A percentile compares a stretch with the other conserved stretches of the same genome.
Evolutionary conservation across 2,797 vertebrate species (phyloP).

Genomic region (Antrozous pallidus): DNA sequence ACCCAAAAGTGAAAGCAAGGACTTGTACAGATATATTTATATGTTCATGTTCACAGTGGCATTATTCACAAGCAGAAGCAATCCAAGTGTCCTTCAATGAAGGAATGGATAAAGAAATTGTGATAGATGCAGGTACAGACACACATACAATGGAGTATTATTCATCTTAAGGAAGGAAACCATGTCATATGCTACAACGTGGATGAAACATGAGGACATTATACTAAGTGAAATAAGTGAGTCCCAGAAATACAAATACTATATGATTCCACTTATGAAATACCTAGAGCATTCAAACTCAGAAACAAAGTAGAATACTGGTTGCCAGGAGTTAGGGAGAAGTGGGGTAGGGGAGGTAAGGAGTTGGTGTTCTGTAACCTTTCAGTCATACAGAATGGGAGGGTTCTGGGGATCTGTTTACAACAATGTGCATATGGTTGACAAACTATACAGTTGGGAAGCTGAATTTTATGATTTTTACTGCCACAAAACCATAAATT

Average conservation of each 20-base stretch:
- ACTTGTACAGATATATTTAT: background rate
- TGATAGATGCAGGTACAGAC: background rate
- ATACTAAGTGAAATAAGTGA: background rate
- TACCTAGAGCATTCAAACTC: background rate
- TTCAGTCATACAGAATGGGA: background rate
- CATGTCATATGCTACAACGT: background rate
- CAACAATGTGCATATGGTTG: background rate
- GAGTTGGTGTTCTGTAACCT: background rate
- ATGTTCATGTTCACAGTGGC: background rate
- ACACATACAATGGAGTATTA: background rate
- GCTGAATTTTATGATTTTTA: background rate
- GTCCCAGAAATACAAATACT: background rate
- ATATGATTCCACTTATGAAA: background rate
- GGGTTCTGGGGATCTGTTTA: background rate
- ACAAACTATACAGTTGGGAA: background rate
- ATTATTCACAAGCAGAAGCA: background rate
- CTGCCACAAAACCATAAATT: background rate
- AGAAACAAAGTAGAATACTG: background rate
- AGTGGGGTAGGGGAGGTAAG: too few relatives aligned
- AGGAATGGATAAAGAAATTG: background rate
- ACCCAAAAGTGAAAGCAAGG: background rate
- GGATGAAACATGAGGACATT: background rate
- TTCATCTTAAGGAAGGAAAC: background rate
- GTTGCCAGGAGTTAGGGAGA: background rate
- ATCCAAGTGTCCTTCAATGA: background rate